These are phyloP conservation scores for Caiman crocodilus DNA, from an alignment of 2,797 vertebrate species.

Conservation along the genomic window DNA sequence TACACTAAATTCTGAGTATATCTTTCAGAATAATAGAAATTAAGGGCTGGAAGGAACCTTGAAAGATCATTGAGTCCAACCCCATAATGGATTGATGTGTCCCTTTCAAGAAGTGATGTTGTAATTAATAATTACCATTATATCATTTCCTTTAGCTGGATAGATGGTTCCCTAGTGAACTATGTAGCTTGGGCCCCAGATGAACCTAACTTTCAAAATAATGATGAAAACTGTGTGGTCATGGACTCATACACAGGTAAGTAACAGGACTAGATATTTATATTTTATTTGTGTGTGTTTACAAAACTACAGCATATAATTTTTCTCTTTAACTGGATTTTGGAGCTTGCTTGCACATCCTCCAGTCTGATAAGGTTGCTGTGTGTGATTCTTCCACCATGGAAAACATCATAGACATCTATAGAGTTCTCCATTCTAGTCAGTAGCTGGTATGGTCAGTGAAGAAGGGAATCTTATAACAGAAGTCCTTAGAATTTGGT, in stretches of 20 bases:
- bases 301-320: not conserved
- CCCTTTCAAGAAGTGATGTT: not conserved
- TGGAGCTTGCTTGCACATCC: not conserved
- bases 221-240: constrained; percentile 94
- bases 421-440: too few relatives aligned
- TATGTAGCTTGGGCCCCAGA: constrained; percentile 91
- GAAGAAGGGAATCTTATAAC: not conserved
- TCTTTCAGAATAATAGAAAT: not conserved
- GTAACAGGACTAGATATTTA: not conserved
- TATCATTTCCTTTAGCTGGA: constrained; percentile 85
- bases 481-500: not conserved
- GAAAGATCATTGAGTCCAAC: too few relatives aligned
- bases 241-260: constrained; percentile 87
- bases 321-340: not conserved
- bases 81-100: not conserved
- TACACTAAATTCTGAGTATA: not conserved
- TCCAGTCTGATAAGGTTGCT: not conserved
- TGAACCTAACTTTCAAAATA: constrained; percentile 95
- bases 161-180: constrained; percentile 88
- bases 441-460: not conserved
- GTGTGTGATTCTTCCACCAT: not conserved
- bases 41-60: too few relatives aligned
- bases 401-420: too few relatives aligned
- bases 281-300: not conserved
- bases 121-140: not conserved